Evolutionary conservation across 2,113 vertebrate genomes (phyloP).

Genomic region (Lamprotornis superbus): DNA sequence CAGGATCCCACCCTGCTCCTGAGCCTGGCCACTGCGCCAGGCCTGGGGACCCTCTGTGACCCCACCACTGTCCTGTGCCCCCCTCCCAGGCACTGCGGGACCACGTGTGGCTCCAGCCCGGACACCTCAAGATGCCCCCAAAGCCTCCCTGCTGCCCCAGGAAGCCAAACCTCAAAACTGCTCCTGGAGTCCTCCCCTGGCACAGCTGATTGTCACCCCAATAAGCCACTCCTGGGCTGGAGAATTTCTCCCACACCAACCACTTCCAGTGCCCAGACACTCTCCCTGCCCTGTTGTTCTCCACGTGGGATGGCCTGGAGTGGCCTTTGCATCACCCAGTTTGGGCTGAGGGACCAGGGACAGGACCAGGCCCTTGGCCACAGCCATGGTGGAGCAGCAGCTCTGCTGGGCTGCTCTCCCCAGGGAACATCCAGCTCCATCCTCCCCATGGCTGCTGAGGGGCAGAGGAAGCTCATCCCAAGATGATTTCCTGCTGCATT

Average conservation of each 20-base stretch:
- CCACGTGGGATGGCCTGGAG: not conserved
- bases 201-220: fast-evolving
- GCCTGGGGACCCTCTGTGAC: not conserved
- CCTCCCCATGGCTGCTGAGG: not conserved
- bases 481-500: not conserved
- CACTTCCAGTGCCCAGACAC: not conserved
- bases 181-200: fast-evolving
- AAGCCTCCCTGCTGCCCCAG: not conserved
- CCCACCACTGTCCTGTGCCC: not conserved
- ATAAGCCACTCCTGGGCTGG: not conserved
- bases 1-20: not conserved
- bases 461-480: not conserved
- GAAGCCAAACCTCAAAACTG: not conserved
- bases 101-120: fast-evolving
- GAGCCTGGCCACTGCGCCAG: fast-evolving
- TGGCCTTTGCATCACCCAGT: fast-evolving
- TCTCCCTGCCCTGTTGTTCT: fast-evolving
- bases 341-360: not conserved
- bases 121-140: not conserved
- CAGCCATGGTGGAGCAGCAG: fast-evolving
- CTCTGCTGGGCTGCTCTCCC: not conserved
- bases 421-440: not conserved
- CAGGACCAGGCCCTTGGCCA: not conserved
- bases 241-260: not conserved
- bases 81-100: not conserved